Base-by-base conservation (phyloP, 2,888 invertebrate species). In the Mimas tiliae region DNA sequence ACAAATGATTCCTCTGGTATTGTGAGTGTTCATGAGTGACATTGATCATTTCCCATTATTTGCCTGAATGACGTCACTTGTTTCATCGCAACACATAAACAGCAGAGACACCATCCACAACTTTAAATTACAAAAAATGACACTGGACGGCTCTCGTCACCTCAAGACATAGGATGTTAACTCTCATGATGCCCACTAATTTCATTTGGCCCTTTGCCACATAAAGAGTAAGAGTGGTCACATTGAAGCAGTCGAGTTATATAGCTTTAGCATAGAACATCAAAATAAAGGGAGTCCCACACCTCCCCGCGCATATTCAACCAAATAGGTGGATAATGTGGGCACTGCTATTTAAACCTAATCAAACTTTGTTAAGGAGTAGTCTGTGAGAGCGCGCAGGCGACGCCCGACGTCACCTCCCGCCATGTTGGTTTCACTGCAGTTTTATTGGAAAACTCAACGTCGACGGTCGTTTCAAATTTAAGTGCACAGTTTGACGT, bases 261-360 rank as follows among this genome's bases (percentile, higher is more conserved):
- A 76, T 63, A 68, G 74, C 76, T 82, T 74, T 75, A 74, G 74
- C 74, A 77, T 77, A 74, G 71, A 73, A 78, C 74, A 80, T 78
- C 79, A 71, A 74, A 86, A 82, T 78, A 83, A 78, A 85, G 82
- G 82, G 82, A 84, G 81, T 82, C 83, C 82, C 84, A 87, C 86
- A 88, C 82, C 81, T 80, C 81, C 58, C 83, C 84, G 82, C 87
- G 84, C 84, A 84, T 84, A 83, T 85, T 91, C 91, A 94, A 94
- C 94, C 87, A 86, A 94, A 91, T 94, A 94, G 94, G 93, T 94
- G 94, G 94, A 94, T 94, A 93, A 93, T 91, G 85, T 91, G 90
- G 87, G 90, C 89, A 89, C 87, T 87, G 88, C 95, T 95, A 95
- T 95, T 95, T 95, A 94, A 95, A 94, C 93, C 93, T 95, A 95